phyloP scores from a whole-genome alignment of 64 coral and sea anemone species.

The Montipora sp. region DNA sequence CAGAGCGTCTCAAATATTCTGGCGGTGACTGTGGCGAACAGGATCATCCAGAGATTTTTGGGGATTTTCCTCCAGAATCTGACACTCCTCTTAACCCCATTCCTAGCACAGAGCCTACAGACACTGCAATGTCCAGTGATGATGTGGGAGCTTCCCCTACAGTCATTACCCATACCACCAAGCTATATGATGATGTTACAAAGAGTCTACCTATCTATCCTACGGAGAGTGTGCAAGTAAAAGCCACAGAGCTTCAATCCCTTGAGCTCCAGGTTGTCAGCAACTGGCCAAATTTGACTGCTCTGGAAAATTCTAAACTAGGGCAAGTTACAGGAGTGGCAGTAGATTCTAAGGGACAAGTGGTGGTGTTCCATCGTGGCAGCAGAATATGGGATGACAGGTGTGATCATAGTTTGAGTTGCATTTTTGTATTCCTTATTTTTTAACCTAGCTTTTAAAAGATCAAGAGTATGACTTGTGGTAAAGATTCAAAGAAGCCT shows the following conservation, averaged over 20 bases:
- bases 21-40: slow-evolving; percentile 35
- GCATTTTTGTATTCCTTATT: neutral
- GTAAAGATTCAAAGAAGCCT: too few relatives aligned
- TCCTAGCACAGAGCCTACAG: neutral
- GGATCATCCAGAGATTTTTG: slow-evolving; percentile 12
- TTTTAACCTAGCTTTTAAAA: too few relatives aligned
- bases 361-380: slow-evolving; percentile 82
- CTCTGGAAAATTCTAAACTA: slow-evolving; percentile 15
- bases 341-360: slow-evolving; percentile 59
- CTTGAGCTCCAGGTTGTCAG: slow-evolving; percentile 10
- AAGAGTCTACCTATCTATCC: neutral
- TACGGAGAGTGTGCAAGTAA: neutral
- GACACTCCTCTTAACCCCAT: neutral
- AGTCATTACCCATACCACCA: neutral
- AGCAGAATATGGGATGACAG: slow-evolving; percentile 55
- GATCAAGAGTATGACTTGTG: too few relatives aligned
- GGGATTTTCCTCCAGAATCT: slow-evolving; percentile 58
- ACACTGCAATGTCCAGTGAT: neutral
- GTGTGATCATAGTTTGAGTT: slow-evolving; percentile 34
- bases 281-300: slow-evolving; percentile 58
- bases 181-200: neutral
- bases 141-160: neutral
- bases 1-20: neutral
- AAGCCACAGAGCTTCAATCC: neutral
- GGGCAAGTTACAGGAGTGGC: slow-evolving; percentile 80